Evolutionary conservation across 2,113 vertebrate species (phyloP), one percentile per base, ranked within the genome.

Genomic region (Acrocephalus arundinaceus): DNA sequence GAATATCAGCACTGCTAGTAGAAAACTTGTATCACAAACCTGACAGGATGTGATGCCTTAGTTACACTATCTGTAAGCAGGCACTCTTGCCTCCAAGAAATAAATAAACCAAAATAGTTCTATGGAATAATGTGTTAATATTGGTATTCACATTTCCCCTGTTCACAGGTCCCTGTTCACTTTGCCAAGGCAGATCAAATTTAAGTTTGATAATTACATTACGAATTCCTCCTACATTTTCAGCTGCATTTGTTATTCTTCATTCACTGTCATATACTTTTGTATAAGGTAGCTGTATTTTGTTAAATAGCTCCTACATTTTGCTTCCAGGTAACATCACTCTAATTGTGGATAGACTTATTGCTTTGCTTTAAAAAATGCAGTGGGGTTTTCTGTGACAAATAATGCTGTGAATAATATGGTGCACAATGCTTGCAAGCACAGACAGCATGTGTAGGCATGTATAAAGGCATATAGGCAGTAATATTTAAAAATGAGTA

Each of bases 221-320:
- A 63, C 10, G 6, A 70, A 93, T 94, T 90, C 84, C 78, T 88
- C 94, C 85, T 94, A 76, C 90, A 16, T 93, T 96, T 90, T 85
- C 48, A 93, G 7, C 61, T 92, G n/a, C 48, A 81, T 95, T 96
- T 96, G 24, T 92, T 95, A 75, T 86, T 92, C 61, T 77, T 80
- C 79, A 52, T 87, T 89, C 10, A 4, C 59, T 91, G 92, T 77
- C 83, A 57, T 68, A 80, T n/a, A 66, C 72, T 93, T 85, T 80
- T 66, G 55, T 83, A 72, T 86, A 78, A 94, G 76, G 86, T 81
- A 86, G 43, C 59, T 81, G 39, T 86, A 52, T 93, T 93, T 95
- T 85, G 16, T 89, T 94, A 90, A 96, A 84, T 72, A 92, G 52
- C 61, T 94, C 65, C 72, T 68, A 81, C 57, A 27, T 84, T 94